Evolutionary conservation across 2,113 vertebrate genomes (phyloP), one percentile per base, ranked within the genome.

Genomic region (Thomomys bottae): DNA sequence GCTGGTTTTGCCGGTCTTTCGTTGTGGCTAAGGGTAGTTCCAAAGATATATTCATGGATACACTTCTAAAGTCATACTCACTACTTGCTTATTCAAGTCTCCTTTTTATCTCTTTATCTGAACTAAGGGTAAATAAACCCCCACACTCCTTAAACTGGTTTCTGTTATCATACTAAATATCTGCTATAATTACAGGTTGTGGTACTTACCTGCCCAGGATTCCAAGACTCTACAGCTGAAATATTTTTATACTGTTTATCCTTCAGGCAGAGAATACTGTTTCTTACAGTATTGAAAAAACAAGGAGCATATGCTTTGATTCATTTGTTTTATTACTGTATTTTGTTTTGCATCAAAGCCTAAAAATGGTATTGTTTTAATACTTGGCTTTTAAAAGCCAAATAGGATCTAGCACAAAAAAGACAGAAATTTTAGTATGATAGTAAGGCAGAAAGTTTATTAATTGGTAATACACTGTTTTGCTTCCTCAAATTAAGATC

Each of bases 1-100:
- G 92, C 93, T 86, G 89, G 77, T 94, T 96, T 94, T 67, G 76
- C 95, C 70, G 85, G 87, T 94, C 91, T 94, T 90, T 82, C 89
- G 24, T 61, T 61, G 80, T 86, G 67, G 77, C 80, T 63, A 57
- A 76, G 54, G 84, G 73, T 92, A 90, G 57, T 73, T 88, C 67
- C 79, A 93, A 71, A 92, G 73, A 87, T 77, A 68, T 20, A 28
- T 68, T 91, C 81, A 78, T 23, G 87, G 80, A 79, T 76, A 67
- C 32, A 45, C 77, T 76, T 36, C 81, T 72, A 30, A 67, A 94
- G 72, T 88, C 71, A 73, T 75, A 59, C 57, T 57, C 89, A 79
- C n/a, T 26, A 54, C 91, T 49, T 49, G 72, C 42, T 88, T 66
- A 23, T 79, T 85, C 87, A 76, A 89, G 93, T 71, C 82, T 42